Conservation (phyloP, 2,113 vertebrate genomes). For the Toxotes chatareus region DNA sequence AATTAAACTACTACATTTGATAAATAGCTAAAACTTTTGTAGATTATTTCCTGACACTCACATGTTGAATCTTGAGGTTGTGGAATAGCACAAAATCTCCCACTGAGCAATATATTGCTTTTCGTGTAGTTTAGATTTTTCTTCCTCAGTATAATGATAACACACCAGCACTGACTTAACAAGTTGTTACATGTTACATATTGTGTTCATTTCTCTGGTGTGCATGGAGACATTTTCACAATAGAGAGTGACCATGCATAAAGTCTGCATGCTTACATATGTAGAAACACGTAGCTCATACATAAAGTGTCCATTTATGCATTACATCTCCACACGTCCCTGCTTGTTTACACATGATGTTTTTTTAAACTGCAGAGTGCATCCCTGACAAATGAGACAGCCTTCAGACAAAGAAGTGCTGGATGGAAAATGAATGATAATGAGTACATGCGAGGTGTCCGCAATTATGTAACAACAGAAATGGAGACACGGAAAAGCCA, state of each 20-base stretch:
- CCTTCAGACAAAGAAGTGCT: conserved; percentile 26
- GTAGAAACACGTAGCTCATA: not conserved
- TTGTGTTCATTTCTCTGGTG: not conserved
- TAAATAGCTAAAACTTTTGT: not conserved
- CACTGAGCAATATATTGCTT: not conserved
- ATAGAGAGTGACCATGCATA: not conserved
- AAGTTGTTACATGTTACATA: not conserved
- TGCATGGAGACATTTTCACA: not conserved
- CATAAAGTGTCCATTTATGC: not conserved
- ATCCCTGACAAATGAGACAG: conserved; percentile 31
- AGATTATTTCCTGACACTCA: not conserved
- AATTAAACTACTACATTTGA: not conserved
- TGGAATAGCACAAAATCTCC: too few relatives aligned
- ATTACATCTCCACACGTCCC: not conserved
- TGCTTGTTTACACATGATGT: conserved; percentile 1
- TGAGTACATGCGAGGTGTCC: conserved; percentile 31
- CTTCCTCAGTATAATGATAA: not conserved
- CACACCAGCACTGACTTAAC: not conserved
- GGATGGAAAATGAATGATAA: conserved; percentile 54
- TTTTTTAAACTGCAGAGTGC: conserved; percentile 31
- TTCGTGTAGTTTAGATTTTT: not conserved
- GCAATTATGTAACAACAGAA: conserved; percentile 56
- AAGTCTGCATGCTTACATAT: not conserved
- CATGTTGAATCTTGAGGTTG: too few relatives aligned
- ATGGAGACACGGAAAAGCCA: conserved; percentile 29